phyloP scores from a whole-genome alignment of 2,113 vertebrate genomes.

The Lycaon pictus region DNA sequence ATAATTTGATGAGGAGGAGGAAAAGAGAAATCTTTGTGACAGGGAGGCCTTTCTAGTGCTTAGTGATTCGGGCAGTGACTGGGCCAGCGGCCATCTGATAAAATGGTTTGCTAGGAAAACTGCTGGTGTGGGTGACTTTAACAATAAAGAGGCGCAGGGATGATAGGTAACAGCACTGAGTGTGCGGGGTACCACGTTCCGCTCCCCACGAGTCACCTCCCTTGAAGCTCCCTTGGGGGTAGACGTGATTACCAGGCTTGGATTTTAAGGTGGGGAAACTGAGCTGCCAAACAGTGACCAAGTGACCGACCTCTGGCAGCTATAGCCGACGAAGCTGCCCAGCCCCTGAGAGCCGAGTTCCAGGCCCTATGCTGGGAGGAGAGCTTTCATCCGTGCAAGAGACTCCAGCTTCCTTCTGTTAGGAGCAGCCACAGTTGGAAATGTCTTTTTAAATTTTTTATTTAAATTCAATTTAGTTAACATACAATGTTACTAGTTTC shows the following conservation, averaged over 20 bases:
- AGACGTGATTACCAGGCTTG: neutral
- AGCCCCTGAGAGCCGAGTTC: neutral
- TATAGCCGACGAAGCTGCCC: neutral
- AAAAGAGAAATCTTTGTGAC: neutral
- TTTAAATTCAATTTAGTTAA: too few relatives aligned
- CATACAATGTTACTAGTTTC: too few relatives aligned
- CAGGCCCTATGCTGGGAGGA: neutral
- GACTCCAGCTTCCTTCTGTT: neutral
- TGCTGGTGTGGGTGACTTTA: neutral
- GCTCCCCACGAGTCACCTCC: neutral
- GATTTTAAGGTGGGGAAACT: neutral
- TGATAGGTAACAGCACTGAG: neutral
- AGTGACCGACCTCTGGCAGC: neutral
- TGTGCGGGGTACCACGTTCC: accelerated
- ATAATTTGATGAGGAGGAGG: neutral
- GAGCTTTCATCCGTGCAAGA: neutral
- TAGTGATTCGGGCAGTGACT: neutral
- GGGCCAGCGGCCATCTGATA: neutral
- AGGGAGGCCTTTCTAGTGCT: conserved; percentile 30
- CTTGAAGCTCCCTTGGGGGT: neutral
- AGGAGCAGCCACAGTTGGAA: neutral
- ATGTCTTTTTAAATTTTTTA: too few relatives aligned
- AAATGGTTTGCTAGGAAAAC: neutral
- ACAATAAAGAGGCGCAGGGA: neutral
- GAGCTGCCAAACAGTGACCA: neutral